Conservation (phyloP, 2,113 vertebrate species). For the Chionis minor region DNA sequence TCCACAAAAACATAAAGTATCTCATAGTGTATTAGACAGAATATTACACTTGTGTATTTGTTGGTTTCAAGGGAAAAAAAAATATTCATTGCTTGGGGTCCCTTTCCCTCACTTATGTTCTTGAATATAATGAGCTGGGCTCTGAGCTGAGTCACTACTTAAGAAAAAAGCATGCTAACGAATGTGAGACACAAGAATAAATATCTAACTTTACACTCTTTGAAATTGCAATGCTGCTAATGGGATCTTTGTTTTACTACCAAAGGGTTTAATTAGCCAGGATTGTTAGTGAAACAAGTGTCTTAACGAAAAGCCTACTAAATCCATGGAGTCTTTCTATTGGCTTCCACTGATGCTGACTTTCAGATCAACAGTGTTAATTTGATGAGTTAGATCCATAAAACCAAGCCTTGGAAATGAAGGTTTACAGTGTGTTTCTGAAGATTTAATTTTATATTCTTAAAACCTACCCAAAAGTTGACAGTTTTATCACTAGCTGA, state of each 20-base stretch:
- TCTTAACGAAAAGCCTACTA: neutral
- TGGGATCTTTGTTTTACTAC: slow-evolving; percentile 25
- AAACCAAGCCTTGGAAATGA: neutral
- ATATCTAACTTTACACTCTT: slow-evolving; percentile 3
- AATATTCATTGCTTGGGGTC: neutral
- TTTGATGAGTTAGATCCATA: neutral
- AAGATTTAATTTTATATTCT: neutral
- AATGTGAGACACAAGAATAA: slow-evolving; percentile 14
- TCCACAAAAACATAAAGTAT: neutral
- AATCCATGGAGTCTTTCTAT: neutral
- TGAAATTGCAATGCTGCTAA: slow-evolving; percentile 31
- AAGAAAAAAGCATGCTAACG: slow-evolving; percentile 31
- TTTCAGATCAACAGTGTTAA: neutral
- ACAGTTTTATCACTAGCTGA: neutral
- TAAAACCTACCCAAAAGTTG: neutral
- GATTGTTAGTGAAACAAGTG: slow-evolving; percentile 18
- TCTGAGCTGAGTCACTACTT: slow-evolving; percentile 16
- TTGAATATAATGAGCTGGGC: neutral
- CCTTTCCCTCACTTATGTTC: neutral
- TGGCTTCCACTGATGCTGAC: neutral
- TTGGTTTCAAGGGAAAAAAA: neutral
- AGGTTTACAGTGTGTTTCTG: neutral
- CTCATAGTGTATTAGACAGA: neutral
- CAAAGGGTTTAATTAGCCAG: slow-evolving; percentile 59
- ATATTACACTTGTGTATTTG: neutral